Conservation (phyloP, 30 jellyfish, hydroid and myxozoan genomes). For the Clytia hemisphaerica region DNA sequence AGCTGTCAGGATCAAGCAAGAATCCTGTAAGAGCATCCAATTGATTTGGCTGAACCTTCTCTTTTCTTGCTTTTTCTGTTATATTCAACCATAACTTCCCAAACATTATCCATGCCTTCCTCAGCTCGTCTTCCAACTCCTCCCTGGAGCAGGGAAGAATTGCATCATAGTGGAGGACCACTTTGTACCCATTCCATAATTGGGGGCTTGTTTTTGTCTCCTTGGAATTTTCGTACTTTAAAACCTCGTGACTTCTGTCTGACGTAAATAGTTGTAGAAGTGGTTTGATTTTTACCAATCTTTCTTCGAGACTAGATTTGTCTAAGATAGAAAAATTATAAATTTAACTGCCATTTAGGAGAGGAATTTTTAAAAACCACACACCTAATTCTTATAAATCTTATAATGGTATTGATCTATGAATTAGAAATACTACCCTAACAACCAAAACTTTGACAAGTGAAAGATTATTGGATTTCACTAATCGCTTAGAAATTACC, state of each 20-base stretch:
- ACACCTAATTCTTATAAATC: too few relatives aligned
- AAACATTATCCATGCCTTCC: background rate
- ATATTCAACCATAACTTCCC: background rate
- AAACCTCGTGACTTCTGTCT: background rate
- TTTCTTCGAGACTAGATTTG: background rate
- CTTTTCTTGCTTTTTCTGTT: background rate
- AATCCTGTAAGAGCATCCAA: background rate
- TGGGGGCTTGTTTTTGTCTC: background rate
- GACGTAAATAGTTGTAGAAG: too few relatives aligned
- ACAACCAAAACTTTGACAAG: too few relatives aligned
- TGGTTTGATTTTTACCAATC: background rate
- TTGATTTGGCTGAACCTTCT: background rate
- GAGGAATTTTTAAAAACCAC: too few relatives aligned
- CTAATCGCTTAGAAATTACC: too few relatives aligned
- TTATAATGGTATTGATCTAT: too few relatives aligned
- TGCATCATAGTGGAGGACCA: background rate
- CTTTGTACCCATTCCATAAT: background rate
- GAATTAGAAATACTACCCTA: too few relatives aligned
- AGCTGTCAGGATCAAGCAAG: background rate
- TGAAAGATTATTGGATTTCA: too few relatives aligned
- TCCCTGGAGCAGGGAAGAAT: background rate
- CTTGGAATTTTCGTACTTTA: background rate
- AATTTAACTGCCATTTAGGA: too few relatives aligned
- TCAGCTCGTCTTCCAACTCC: background rate
- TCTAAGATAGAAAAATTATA: too few relatives aligned